Base-by-base conservation (phyloP, 2,113 vertebrate species). In the Dicerorhinus sumatrensis region DNA sequence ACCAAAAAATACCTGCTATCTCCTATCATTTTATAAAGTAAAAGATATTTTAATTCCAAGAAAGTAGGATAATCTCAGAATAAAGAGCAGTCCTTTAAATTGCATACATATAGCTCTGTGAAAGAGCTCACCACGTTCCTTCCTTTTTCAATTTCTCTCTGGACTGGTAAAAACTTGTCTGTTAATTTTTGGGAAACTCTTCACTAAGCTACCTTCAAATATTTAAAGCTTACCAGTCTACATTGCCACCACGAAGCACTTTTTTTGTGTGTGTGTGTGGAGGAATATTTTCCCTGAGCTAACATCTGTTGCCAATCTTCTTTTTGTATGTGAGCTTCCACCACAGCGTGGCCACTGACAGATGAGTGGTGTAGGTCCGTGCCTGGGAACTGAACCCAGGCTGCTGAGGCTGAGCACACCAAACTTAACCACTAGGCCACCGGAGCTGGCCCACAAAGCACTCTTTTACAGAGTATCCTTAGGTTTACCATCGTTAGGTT, bases 21-120 rank as follows among this genome's bases (percentile, higher is more conserved):
- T 87, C 16, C 21, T 63, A n/a, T 70, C 29, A 85, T 72, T 86
- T 92, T 80, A 80, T 91, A 69, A 84, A 95, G 36, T 48, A 86
- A 81, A 63, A 63, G 33, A 72, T 3, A 87, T 65, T 95, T 91
- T 92, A 86, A 86, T 87, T 80, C 20, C n/a, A 80, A 80, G 76
- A 31, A 96, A 51, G 31, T 51, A 88, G 17, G 48, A 82, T 87
- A 96, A 88, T 58, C 48, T 81, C 48, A 93, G 60, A 58, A 48
- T 67, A 76, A 82, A 82, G 31, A 67, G 1, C 8, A 88, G n/a
- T 73, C 51, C 18, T 82, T 95, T 79, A 51, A 84, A 60, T 39
- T 70, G 80, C 46, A 79, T 62, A 51, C 14, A 25, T 62, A 6
- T 77, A 67, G 29, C 20, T 79, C 62, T 85, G 6, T 77, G 25